phyloP scores from a whole-genome alignment of 1,140 invertebrate genomes.

The Brachionus angularis region DNA sequence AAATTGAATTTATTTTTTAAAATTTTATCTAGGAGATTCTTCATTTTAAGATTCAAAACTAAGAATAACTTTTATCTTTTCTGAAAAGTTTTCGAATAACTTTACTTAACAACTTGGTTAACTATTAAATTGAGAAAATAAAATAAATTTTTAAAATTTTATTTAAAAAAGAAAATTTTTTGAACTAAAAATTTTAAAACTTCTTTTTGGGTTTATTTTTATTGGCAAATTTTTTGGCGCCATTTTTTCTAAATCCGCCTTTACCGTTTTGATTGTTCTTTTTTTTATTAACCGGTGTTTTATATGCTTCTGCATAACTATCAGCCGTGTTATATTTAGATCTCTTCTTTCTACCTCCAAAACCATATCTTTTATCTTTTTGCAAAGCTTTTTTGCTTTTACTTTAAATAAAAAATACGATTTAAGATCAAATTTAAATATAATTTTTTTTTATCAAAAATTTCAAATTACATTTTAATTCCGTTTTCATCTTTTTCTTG shows the following conservation, averaged over 20 bases:
- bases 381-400: conserved; percentile 44
- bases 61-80: too few species aligned
- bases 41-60: too few species aligned
- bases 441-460: neutral
- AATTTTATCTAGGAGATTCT: too few species aligned
- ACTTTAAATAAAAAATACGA: conserved; percentile 30
- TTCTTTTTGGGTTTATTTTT: conserved; percentile 39
- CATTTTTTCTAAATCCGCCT: conserved; percentile 22
- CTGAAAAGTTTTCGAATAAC: too few species aligned
- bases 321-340: conserved; percentile 80
- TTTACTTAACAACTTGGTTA: too few species aligned
- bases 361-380: conserved; percentile 82
- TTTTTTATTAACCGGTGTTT: conserved; percentile 33
- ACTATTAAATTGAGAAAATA: too few species aligned
- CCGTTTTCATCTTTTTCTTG: conserved; percentile 10
- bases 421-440: neutral
- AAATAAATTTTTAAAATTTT: neutral
- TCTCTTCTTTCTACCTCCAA: conserved; percentile 88
- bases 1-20: too few species aligned
- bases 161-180: too few species aligned
- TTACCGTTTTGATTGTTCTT: neutral
- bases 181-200: neutral
- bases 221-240: conserved; percentile 33
- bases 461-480: neutral
- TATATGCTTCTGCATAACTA: conserved; percentile 58